These are phyloP conservation scores for Dryomyza anilis DNA, from an alignment of 2,888 invertebrate species.

Conservation along the genomic window DNA sequence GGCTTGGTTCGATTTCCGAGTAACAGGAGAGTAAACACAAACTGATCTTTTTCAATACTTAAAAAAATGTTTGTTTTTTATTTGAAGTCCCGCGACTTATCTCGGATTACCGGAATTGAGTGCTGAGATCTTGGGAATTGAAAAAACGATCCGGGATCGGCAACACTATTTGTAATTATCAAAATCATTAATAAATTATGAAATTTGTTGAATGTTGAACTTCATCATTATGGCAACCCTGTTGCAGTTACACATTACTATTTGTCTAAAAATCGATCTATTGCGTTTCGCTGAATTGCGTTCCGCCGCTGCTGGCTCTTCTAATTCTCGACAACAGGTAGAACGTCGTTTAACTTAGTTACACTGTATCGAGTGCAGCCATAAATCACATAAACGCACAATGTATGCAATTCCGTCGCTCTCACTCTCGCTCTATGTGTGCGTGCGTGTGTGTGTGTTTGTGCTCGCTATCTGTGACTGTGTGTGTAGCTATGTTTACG, in stretches of 20 bases:
- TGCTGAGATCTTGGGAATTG: too few species aligned
- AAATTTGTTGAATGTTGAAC: too few species aligned
- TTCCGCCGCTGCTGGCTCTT: background rate
- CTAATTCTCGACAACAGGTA: constrained; percentile 14
- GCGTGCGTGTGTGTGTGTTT: background rate
- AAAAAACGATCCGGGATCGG: too few species aligned
- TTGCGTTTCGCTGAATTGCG: background rate
- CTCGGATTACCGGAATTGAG: too few species aligned
- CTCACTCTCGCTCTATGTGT: background rate
- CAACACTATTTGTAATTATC: too few species aligned
- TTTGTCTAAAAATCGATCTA: constrained; percentile 23
- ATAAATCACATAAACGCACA: constrained; percentile 12
- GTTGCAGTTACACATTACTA: background rate
- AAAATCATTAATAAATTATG: too few species aligned
- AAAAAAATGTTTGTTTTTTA: too few species aligned
- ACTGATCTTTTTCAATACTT: too few species aligned
- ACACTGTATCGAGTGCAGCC: background rate
- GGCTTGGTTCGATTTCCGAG: too few species aligned
- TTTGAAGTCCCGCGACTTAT: too few species aligned
- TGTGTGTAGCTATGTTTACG: constrained; percentile 23
- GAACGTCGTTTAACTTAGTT: too few species aligned
- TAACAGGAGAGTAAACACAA: too few species aligned
- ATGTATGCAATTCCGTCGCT: background rate
- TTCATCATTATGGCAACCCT: background rate
- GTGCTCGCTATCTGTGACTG: background rate